phyloP scores from a whole-genome alignment of 1,140 invertebrate species.

The Aporrectodea caliginosa region DNA sequence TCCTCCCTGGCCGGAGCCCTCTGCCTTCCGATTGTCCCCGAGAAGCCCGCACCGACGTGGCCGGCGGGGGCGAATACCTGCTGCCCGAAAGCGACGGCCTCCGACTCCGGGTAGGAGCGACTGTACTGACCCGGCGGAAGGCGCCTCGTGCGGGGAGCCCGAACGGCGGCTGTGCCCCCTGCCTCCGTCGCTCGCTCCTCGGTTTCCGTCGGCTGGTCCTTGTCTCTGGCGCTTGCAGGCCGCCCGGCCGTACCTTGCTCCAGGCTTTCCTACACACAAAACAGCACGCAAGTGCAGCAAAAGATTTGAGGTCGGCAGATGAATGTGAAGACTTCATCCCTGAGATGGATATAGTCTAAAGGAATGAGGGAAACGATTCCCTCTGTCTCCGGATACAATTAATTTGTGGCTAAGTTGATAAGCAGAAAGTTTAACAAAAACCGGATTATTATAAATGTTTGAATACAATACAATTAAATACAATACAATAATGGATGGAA shows the following conservation, averaged over 20 bases:
- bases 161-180: not conserved
- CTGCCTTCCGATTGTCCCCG: not conserved
- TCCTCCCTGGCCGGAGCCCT: not conserved
- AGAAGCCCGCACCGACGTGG: too few relatives aligned
- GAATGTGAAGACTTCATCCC: too few relatives aligned
- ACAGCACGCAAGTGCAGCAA: too few relatives aligned
- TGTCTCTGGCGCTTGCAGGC: not conserved
- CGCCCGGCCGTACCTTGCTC: not conserved
- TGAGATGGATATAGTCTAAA: too few relatives aligned
- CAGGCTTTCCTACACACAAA: not conserved
- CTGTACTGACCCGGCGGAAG: constrained; percentile 1
- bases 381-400: too few relatives aligned
- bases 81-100: constrained; percentile 16
- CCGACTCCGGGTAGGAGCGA: constrained; percentile 23
- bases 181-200: not conserved
- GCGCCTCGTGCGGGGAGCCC: not conserved
- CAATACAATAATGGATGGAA: too few relatives aligned
- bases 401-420: too few relatives aligned
- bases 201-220: not conserved
- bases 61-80: not conserved
- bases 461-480: too few relatives aligned
- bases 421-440: too few relatives aligned
- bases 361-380: too few relatives aligned
- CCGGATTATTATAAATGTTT: too few relatives aligned
- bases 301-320: too few relatives aligned